Evolutionary conservation across 2,113 vertebrate genomes (phyloP), one percentile per base, ranked within the genome.

Genomic region (Xyrauchen texanus): DNA sequence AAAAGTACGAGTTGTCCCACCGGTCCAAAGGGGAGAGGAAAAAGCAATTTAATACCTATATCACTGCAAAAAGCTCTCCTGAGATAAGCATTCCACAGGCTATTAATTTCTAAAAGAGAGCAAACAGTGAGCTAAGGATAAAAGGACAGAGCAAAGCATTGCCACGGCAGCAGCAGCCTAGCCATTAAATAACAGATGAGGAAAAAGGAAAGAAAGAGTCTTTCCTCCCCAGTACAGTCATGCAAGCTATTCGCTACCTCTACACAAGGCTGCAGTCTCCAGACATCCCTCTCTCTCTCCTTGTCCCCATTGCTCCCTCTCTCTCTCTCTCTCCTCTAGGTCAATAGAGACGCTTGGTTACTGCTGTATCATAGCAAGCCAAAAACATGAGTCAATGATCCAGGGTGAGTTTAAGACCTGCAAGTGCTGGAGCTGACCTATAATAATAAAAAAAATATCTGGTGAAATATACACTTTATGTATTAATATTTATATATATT

Each of bases 331-430:
- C 68, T 12, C 63, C 45, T 64, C 74, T 74, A 60, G 45, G 44
- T 81, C 76, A 85, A 80, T 81, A 82, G 64, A 69, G 15, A 82
- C 67, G 73, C 57, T 21, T 7, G 63, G 49, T 80, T 88, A 88
- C 84, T 90, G 88, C 89, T 88, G 86, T 86, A 86, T 88, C 83
- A 84, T 65, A 42, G 61, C 87, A 84, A 77, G 74, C 49, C 69
- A 73, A 76, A 75, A 44, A 67, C 72, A 60, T 58, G 53, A 75
- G 70, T 8, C 1, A 13, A 75, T 82, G 79, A 80, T 78, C 61
- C 55, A 72, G 77, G 16, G 67, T 76, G 70, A 70, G 51, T 44
- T 11, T 62, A 7, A 45, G 64, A 44, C 5, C 2, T 53, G 49
- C 69, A 44, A 69, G 8, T 11, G 8, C 69, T 34, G 52, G 12